Percentiles rank a stretch among this genome's conserved stretches.
phyloP scores from a whole-genome alignment of 2,113 vertebrate genomes.

The Lasiurus borealis region DNA sequence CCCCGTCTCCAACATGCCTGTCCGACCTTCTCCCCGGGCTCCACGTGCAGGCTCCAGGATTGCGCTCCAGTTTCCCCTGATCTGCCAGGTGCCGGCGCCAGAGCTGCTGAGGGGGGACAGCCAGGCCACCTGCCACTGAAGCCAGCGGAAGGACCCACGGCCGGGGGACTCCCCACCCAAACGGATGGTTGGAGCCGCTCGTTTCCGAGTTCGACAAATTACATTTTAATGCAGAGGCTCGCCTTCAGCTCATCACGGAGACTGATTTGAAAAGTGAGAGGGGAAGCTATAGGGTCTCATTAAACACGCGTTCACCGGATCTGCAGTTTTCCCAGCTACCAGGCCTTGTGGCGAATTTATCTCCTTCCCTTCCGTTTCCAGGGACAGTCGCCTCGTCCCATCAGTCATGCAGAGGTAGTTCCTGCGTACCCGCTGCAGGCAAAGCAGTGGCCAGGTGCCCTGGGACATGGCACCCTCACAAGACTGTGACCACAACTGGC shows the following conservation, averaged over 20 bases:
- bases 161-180: background rate
- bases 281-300: background rate
- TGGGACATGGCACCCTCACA: background rate
- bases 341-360: background rate
- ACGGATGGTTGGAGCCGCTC: background rate
- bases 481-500: fast-evolving
- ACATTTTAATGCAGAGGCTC: conserved; percentile 37
- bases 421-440: background rate
- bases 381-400: background rate
- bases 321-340: background rate
- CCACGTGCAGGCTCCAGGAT: too few relatives aligned
- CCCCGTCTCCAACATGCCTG: too few relatives aligned
- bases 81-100: background rate
- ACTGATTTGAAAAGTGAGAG: background rate
- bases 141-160: background rate
- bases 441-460: background rate
- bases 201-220: background rate
- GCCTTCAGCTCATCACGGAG: background rate
- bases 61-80: too few relatives aligned
- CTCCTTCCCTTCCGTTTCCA: background rate
- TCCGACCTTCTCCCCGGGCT: too few relatives aligned
- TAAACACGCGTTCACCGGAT: background rate
- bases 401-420: background rate
- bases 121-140: background rate
- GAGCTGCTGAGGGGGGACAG: background rate